Base-by-base conservation (phyloP, 2,113 vertebrate species). In the Brachionichthys hirsutus region DNA sequence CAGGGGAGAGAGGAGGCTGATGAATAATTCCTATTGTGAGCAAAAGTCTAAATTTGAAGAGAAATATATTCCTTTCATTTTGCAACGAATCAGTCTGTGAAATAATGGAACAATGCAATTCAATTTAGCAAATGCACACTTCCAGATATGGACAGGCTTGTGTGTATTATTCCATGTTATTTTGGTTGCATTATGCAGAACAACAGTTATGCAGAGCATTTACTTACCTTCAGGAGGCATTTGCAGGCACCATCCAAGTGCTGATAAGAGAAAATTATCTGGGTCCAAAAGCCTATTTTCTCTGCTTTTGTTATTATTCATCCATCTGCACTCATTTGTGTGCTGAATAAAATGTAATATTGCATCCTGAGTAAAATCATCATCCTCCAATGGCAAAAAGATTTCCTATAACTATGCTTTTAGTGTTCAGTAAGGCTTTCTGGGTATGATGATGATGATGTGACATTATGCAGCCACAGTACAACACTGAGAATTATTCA, bases 101-200 rank as follows among this genome's bases (percentile, higher is more conserved):
- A 86, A 80, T 78, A 84, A 83, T 78, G 78, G 76, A 79, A 85
- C 71, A 87, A 84, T 74, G 72, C 70, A 58, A 83, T 85, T 86
- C 68, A 81, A 64, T 88, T 87, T 80, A 80, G 77, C 76, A 79
- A 83, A 69, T 49, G 59, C 78, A 35, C 1, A 67, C 70, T 73
- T 62, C 43, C 12, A 70, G 65, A 85, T 58, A 80, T 68, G 50
- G 75, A 72, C 51, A 61, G 47, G n/a, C n/a, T n/a, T n/a, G n/a
- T n/a, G n/a, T 43, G 67, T 53, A 51, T 80, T 77, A 62, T 78
- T 76, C 46, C 5, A 52, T 62, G 51, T 69, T 75, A 64, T 70
- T 74, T 59, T 56, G 30, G 17, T 75, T 46, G 24, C 40, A 49
- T 67, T 57, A 9, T 63, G 61, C 70, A 64, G 60, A 74, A 78